phyloP scores from a whole-genome alignment of 2,113 vertebrate species.

The Sorex fumeus region DNA sequence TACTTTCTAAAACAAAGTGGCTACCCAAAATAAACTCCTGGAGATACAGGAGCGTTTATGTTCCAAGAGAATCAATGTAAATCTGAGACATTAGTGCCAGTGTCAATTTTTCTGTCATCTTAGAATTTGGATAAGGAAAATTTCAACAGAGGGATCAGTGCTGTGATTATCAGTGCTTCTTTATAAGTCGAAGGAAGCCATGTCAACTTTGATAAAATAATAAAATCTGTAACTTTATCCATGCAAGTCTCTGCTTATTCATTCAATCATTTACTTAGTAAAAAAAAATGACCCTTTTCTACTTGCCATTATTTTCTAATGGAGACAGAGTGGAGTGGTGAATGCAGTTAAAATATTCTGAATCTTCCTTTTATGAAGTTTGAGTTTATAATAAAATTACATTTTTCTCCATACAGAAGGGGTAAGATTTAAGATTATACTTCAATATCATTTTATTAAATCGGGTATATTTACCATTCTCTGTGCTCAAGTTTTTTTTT shows the following conservation, averaged over 20 bases:
- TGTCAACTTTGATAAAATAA: neutral
- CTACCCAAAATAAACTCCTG: neutral
- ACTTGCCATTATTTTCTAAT: neutral
- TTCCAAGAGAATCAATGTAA: neutral
- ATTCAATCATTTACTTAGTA: neutral
- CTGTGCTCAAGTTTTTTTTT: neutral
- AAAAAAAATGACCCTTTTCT: neutral
- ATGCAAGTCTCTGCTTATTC: neutral
- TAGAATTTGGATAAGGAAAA: neutral
- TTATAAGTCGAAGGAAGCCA: neutral
- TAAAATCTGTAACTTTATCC: neutral
- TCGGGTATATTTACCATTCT: neutral
- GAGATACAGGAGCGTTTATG: neutral
- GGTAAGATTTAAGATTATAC: neutral
- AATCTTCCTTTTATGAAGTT: neutral
- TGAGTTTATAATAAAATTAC: neutral
- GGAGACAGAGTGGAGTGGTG: neutral
- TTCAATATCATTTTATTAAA: neutral
- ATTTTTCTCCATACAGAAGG: neutral
- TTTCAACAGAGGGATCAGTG: neutral
- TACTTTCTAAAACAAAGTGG: neutral
- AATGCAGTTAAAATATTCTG: neutral
- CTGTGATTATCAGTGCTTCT: rapidly evolving
- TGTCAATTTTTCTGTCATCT: neutral
- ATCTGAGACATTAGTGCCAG: neutral